Conservation (phyloP, 1,140 invertebrate genomes). For the Lycorma delicatula region DNA sequence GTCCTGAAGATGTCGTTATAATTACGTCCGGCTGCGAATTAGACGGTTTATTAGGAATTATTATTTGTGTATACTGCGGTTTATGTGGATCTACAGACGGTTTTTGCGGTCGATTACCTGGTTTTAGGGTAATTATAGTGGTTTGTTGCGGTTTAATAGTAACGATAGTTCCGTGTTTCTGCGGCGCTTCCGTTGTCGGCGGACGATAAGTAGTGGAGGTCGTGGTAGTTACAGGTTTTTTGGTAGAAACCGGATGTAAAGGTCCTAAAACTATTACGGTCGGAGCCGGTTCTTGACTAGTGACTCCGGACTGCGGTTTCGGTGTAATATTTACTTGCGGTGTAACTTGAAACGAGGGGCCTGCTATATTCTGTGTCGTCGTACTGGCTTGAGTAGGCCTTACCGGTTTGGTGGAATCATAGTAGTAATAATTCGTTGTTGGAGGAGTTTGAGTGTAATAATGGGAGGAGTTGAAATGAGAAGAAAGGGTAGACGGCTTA, state of each 20-base stretch:
- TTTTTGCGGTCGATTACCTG: background rate
- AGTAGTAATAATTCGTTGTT: constrained; percentile 10
- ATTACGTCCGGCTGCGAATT: background rate
- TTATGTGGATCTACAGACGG: background rate
- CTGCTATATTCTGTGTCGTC: constrained; percentile 31
- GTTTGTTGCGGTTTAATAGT: constrained; percentile 3
- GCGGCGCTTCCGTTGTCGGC: background rate
- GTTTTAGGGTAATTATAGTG: constrained; percentile 9
- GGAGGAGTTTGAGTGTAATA: constrained; percentile 1
- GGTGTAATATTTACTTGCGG: constrained; percentile 27
- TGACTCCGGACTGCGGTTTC: constrained; percentile 16
- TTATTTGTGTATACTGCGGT: background rate
- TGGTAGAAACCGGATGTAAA: constrained; percentile 32
- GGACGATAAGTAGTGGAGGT: constrained; percentile 1
- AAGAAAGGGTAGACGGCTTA: background rate
- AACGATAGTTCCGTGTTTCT: background rate
- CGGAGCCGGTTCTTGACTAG: constrained; percentile 48
- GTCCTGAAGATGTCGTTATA: background rate
- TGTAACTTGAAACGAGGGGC: constrained; percentile 31
- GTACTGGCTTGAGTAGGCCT: constrained; percentile 19
- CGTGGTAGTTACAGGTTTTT: constrained; percentile 17
- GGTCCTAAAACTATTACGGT: constrained; percentile 62
- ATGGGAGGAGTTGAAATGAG: background rate
- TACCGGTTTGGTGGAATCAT: constrained; percentile 5
- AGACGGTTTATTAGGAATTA: background rate